phyloP scores from a whole-genome alignment of 2,113 vertebrate species.

The Ailurus styani region DNA sequence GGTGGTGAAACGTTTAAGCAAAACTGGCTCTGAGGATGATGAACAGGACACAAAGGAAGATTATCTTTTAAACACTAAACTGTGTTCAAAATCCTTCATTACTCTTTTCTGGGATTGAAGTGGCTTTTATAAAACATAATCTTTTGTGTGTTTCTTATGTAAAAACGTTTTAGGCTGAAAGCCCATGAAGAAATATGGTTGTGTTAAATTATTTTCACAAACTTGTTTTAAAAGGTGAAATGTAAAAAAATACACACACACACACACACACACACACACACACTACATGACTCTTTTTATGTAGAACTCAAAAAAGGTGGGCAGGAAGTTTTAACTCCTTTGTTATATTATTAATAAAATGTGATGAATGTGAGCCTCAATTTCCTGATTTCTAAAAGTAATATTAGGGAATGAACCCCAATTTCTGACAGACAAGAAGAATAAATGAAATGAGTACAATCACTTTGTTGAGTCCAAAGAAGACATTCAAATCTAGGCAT shows the following conservation, averaged over 20 bases:
- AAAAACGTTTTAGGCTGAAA: not conserved
- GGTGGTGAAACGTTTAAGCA: constrained; percentile 86
- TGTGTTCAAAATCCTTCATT: not conserved
- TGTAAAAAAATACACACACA: no score
- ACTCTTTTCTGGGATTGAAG: not conserved
- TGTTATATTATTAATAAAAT: not conserved
- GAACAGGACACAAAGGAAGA: not conserved
- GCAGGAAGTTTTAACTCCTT: not conserved
- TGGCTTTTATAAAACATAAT: not conserved
- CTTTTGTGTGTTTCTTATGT: not conserved
- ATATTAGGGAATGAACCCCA: not conserved
- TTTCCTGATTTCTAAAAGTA: not conserved
- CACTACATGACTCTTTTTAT: no score
- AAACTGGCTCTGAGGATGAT: not conserved
- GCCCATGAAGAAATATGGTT: not conserved
- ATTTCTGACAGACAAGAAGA: not conserved
- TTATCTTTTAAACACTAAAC: not conserved
- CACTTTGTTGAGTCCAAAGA: not conserved
- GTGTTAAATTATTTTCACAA: not conserved
- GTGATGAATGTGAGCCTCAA: not conserved
- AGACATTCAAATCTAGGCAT: not conserved
- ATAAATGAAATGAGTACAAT: not conserved
- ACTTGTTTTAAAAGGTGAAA: no score
- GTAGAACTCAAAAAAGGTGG: not conserved
- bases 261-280: no score